These are phyloP conservation scores for Dolichallabes microphthalmus DNA, from an alignment of 2,113 vertebrate genomes.

Conservation along the genomic window DNA sequence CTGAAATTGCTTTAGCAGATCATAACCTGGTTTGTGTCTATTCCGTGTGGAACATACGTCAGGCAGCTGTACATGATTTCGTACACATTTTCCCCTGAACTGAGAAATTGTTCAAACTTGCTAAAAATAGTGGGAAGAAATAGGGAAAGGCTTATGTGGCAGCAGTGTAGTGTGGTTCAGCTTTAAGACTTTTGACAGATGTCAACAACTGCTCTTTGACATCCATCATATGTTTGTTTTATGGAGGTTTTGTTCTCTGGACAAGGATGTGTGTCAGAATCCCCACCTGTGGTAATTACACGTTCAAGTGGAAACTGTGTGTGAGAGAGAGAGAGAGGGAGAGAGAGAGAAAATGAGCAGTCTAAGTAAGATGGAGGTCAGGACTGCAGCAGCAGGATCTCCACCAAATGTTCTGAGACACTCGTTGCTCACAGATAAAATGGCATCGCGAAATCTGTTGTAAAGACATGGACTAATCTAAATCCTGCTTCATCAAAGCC, in stretches of 20 bases:
- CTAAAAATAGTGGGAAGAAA: not conserved
- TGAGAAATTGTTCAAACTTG: not conserved
- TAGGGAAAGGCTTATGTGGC: not conserved
- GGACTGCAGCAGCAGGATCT: slow-evolving; percentile 8
- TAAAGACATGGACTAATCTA: slow-evolving; percentile 27
- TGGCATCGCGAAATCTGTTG: slow-evolving; percentile 17
- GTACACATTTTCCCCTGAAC: not conserved
- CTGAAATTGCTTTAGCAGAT: not conserved
- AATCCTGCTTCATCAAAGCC: slow-evolving; percentile 1
- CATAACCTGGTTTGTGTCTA: not conserved
- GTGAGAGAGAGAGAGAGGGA: not conserved
- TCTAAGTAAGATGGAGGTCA: not conserved
- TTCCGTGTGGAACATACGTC: not conserved
- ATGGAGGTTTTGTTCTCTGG: not conserved
- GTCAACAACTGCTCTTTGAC: not conserved
- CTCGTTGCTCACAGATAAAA: slow-evolving; percentile 9
- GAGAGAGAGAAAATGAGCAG: not conserved
- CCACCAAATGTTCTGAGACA: not conserved
- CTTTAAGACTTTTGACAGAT: not conserved
- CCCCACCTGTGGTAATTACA: not conserved
- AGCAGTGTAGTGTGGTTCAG: not conserved
- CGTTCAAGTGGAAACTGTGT: not conserved
- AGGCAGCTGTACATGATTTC: not conserved
- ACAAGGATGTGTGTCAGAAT: not conserved
- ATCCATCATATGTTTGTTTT: not conserved